Conservation (phyloP, 2,113 vertebrate genomes). For the Microcebus ravelobensis region DNA sequence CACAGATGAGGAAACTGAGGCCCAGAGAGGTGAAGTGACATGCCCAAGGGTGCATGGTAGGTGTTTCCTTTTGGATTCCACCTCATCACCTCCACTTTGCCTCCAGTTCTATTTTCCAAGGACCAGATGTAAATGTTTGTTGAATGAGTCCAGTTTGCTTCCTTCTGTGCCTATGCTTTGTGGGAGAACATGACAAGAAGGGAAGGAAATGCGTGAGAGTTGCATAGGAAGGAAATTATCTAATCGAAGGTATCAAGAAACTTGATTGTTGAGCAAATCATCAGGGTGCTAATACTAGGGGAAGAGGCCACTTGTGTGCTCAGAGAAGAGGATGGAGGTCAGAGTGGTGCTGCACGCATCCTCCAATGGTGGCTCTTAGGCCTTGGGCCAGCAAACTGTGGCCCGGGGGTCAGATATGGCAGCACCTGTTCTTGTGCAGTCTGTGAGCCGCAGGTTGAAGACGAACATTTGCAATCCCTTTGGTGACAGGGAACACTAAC, state of each 20-base stretch:
- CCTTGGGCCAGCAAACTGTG: background rate
- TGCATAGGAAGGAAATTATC: conserved; percentile 40
- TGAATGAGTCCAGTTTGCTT: background rate
- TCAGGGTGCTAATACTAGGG: background rate
- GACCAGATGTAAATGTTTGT: background rate
- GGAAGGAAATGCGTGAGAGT: conserved; percentile 18
- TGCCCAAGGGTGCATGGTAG: background rate
- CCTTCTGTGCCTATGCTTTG: background rate
- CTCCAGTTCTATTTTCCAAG: background rate
- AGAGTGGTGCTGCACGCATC: background rate
- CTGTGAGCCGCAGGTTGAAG: background rate
- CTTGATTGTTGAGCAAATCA: conserved; percentile 9
- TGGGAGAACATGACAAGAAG: background rate
- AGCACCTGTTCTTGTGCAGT: background rate
- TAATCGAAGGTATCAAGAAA: background rate
- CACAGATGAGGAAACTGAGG: background rate
- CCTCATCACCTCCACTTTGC: background rate
- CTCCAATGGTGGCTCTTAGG: background rate
- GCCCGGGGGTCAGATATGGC: background rate
- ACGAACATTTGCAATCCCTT: background rate
- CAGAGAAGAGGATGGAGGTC: background rate
- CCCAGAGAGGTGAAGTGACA: background rate
- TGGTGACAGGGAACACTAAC: background rate
- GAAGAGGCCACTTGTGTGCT: background rate
- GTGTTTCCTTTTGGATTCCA: background rate